Evolutionary conservation across 2,797 vertebrate genomes (phyloP), one percentile per base, ranked within the genome.

Genomic region (Galagoides demidoff): DNA sequence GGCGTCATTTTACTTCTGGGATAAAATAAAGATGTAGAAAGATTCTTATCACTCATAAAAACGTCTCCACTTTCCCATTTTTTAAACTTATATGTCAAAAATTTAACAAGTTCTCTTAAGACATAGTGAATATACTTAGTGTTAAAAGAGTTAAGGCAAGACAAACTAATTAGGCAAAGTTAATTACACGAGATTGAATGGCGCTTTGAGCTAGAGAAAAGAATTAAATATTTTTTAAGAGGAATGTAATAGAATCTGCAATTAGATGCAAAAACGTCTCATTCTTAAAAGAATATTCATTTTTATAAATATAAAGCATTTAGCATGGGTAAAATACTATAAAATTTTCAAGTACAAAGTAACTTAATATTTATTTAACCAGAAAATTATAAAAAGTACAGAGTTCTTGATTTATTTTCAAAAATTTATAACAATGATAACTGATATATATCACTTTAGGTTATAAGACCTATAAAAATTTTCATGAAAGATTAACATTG

Each of bases 91-190:
- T 43, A 90, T 85, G 79, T 85, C 25, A 94, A 85, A 90, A 85
- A 64, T 49, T 59, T 85, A 95, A 76, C 9, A 95, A 79, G 22
- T 76, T 88, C 37, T 92, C 39, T 81, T 63, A 94, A 94, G 49
- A 66, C 39, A 68, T 2, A 85, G n/a, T 59, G 11, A 74, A 43
- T 83, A 64, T 31, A 85, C 0, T 87, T 78, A 70, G 34, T 83
- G 64, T 91, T 66, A 63, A 86, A 81, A 79, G 34, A 96, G 95
- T 86, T 92, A 92, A 90, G 23, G 31, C 70, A 43, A 85, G 5
- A 55, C 52, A 92, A 79, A 68, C 88, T 94, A 97, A 94, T 93
- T 85, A 95, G 64, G 7, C 27, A 84, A 92, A 85, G 22, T 87
- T 92, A 93, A 95, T 94, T 93, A 87, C 68, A 91, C 16, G 27